Conservation (phyloP, 2,888 invertebrate genomes). For the Tetheella fluctuosa region DNA sequence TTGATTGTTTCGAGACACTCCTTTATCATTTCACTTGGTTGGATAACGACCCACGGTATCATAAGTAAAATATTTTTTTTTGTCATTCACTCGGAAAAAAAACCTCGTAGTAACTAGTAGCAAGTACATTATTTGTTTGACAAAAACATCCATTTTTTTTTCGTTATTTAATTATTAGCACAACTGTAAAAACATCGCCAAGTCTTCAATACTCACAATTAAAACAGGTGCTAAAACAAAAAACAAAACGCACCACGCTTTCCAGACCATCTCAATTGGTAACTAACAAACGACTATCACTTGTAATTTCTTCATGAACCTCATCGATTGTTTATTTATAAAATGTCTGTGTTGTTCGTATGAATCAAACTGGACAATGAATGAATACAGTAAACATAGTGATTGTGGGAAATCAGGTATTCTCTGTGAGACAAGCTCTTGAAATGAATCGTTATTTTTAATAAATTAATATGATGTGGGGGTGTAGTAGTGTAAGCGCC, state of each 20-base stretch:
- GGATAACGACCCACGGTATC: too few species aligned
- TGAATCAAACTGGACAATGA: slow-evolving; percentile 34
- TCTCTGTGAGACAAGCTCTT: neutral
- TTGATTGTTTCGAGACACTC: too few species aligned
- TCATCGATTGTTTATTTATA: slow-evolving; percentile 34
- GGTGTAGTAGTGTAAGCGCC: neutral
- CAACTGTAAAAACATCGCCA: neutral
- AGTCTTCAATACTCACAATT: slow-evolving; percentile 40
- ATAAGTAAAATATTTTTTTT: too few species aligned
- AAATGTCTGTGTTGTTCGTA: slow-evolving; percentile 27
- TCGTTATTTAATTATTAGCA: neutral
- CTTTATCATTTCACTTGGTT: too few species aligned
- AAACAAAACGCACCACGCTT: slow-evolving; percentile 38
- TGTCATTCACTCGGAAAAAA: too few species aligned
- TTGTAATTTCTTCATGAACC: slow-evolving; percentile 23
- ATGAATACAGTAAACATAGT: slow-evolving; percentile 22
- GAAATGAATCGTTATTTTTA: neutral
- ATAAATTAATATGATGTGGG: neutral
- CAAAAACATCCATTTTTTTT: too few species aligned
- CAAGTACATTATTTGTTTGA: too few species aligned
- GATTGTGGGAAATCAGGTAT: slow-evolving; percentile 8
- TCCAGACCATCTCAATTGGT: slow-evolving; percentile 49
- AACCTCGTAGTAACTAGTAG: too few species aligned
- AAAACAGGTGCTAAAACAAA: slow-evolving; percentile 42
- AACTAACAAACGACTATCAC: slow-evolving; percentile 16